Percentiles rank a stretch among this genome's conserved stretches.
phyloP scores from a whole-genome alignment of 2,888 invertebrate genomes.

The Drosophila setosimentum region DNA sequence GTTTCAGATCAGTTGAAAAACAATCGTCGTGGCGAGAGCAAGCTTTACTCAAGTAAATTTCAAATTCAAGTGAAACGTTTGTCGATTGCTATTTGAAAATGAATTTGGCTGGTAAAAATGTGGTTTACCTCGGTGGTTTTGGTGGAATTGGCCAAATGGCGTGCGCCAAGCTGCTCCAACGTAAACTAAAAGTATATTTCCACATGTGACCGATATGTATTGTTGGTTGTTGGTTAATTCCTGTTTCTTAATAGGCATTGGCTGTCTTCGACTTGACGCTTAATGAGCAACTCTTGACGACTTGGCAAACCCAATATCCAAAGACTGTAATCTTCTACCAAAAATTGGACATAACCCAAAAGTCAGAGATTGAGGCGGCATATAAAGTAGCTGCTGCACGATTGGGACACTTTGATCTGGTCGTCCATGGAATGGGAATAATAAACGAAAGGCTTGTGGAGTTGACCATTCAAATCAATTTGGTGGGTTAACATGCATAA shows the following conservation, averaged over 20 bases:
- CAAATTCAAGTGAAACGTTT: slow-evolving; percentile 1
- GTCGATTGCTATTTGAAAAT: slow-evolving; percentile 39
- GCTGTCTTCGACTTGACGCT: slow-evolving; percentile 77
- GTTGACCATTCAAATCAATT: slow-evolving; percentile 83
- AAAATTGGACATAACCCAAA: slow-evolving; percentile 76
- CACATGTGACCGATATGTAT: neutral
- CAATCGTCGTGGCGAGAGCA: slow-evolving; percentile 30
- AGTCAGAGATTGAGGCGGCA: slow-evolving; percentile 68
- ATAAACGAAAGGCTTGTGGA: slow-evolving; percentile 77
- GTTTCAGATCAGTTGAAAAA: slow-evolving; percentile 52
- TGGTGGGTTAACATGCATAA: slow-evolving; percentile 84
- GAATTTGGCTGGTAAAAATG: slow-evolving; percentile 79
- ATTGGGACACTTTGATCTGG: slow-evolving; percentile 76
- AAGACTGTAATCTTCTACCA: slow-evolving; percentile 63
- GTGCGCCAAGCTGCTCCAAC: slow-evolving; percentile 62
- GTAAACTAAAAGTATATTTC: slow-evolving; percentile 56
- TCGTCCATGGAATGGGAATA: slow-evolving; percentile 82
- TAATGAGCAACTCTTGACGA: slow-evolving; percentile 55
- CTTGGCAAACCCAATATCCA: slow-evolving; percentile 51
- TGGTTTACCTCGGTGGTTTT: slow-evolving; percentile 82
- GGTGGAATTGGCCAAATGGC: slow-evolving; percentile 82
- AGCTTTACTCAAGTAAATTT: neutral
- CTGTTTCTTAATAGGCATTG: slow-evolving; percentile 53
- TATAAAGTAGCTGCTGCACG: slow-evolving; percentile 62
- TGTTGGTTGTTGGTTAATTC: neutral